Conservation (phyloP, 2,888 invertebrate genomes). For the Aleiodes leptofemur region DNA sequence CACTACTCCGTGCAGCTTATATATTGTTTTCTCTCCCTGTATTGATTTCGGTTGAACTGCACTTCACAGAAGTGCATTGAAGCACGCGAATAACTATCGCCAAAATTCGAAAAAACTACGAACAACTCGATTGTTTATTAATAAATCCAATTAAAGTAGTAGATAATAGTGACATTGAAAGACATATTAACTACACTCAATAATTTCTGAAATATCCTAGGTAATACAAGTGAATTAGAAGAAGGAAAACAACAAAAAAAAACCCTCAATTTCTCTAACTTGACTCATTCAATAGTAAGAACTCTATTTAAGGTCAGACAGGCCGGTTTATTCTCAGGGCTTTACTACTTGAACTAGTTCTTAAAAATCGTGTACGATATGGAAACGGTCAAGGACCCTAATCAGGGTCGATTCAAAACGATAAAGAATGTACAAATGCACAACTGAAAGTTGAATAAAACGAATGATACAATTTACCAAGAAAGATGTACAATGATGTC, state of each 20-base stretch:
- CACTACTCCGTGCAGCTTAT: neutral
- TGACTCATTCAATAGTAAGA: slow-evolving; percentile 14
- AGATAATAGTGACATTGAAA: neutral
- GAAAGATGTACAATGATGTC: slow-evolving; percentile 22
- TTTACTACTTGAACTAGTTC: slow-evolving; percentile 43
- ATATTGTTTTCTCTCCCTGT: neutral
- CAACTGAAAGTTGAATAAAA: slow-evolving; percentile 24
- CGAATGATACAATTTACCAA: slow-evolving; percentile 15
- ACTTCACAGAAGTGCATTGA: neutral
- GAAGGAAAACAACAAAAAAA: neutral
- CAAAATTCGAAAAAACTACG: neutral
- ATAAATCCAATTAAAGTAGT: neutral
- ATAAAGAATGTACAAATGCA: slow-evolving; percentile 32
- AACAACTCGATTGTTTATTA: neutral
- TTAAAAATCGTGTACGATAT: slow-evolving; percentile 5
- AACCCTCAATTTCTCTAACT: neutral
- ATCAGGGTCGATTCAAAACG: slow-evolving; percentile 36
- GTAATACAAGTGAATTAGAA: neutral
- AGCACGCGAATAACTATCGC: neutral
- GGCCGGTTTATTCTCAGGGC: slow-evolving; percentile 28
- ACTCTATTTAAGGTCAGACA: slow-evolving; percentile 24
- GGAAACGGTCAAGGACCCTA: slow-evolving; percentile 43
- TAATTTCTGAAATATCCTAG: neutral
- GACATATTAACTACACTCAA: neutral
- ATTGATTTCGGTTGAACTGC: slow-evolving; percentile 1